Conservation (phyloP, 2,888 invertebrate species). For the Synanthedon andrenaeformis region DNA sequence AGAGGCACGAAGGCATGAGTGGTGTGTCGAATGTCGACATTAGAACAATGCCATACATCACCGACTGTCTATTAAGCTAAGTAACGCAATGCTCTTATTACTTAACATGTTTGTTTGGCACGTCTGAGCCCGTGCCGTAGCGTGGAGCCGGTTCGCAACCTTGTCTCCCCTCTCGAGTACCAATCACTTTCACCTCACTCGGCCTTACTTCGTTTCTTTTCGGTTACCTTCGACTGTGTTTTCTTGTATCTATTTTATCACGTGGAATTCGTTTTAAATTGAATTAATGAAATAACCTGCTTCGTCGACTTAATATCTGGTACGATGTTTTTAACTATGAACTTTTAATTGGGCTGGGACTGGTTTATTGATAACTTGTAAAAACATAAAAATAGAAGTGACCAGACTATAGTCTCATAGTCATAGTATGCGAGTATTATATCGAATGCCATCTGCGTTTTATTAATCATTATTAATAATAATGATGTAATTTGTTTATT, state of each 20-base stretch:
- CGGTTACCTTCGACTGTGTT: conserved; percentile 25
- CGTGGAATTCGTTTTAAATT: background rate
- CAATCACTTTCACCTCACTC: conserved; percentile 51
- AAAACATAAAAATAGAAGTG: too few relatives aligned
- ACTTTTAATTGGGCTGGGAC: too few relatives aligned
- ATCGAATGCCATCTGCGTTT: too few relatives aligned
- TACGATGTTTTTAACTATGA: too few relatives aligned
- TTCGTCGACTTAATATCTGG: too few relatives aligned
- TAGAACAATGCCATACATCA: conserved; percentile 42
- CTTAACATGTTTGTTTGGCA: conserved; percentile 57
- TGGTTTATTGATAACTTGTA: too few relatives aligned
- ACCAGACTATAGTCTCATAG: background rate
- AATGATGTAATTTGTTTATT: too few relatives aligned
- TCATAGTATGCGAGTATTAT: background rate
- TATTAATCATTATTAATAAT: too few relatives aligned
- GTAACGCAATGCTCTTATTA: conserved; percentile 59
- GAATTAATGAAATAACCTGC: conserved; percentile 6
- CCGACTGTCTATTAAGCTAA: conserved; percentile 35
- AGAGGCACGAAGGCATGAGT: too few relatives aligned
- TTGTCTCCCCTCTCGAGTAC: conserved; percentile 31
- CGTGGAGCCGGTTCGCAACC: conserved; percentile 54
- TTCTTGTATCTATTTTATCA: background rate
- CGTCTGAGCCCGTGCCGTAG: conserved; percentile 32
- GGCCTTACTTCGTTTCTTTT: conserved; percentile 24
- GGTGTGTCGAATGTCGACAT: background rate